Evolutionary conservation across 1,140 invertebrate species (phyloP), one percentile per base, ranked within the genome.

Genomic region (Leptinotarsa undecemlineata): DNA sequence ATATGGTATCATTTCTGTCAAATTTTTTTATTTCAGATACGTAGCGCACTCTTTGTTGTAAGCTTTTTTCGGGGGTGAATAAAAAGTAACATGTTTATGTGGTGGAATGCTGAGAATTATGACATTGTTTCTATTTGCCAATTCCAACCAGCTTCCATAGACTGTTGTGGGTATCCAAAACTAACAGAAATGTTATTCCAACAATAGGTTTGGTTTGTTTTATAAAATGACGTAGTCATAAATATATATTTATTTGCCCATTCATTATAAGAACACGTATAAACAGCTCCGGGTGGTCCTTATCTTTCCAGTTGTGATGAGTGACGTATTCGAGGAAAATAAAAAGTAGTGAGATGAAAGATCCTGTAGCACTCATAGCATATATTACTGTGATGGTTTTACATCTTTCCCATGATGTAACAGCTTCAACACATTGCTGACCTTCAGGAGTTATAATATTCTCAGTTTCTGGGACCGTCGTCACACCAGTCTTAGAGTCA

Each of bases 401-500:
- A 23, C 13, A 23, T 66, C 19, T 66, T 17, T 88, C 86, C 68
- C 82, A 85, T 62, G 84, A 86, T 8, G 84, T 86, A 6, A 86
- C 48, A 67, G 81, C 78, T 26, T 85, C 86, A 15, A 88, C 82
- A 80, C 87, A 82, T 74, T 86, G 85, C 19, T 77, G 71, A 21
- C 82, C 81, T 78, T 82, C 85, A 62, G 57, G 23, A 60, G 85
- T 82, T 19, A 87, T 67, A 72, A 89, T 81, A 77, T 85, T 87
- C 63, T 71, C 62, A 26, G 84, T 84, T 76, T 85, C 84, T 26
- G 87, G 84, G 5, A 87, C 84, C 13, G 81, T 84, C 2, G 79
- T 84, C 23, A 86, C 78, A 1, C 85, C 86, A 67, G 83, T 86
- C 79, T 87, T 23, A 23, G 23, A 23, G 23, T 26, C 23, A 26